Evolutionary conservation across 1,140 invertebrate genomes (phyloP).

Genomic region (Chymomyza costata): DNA sequence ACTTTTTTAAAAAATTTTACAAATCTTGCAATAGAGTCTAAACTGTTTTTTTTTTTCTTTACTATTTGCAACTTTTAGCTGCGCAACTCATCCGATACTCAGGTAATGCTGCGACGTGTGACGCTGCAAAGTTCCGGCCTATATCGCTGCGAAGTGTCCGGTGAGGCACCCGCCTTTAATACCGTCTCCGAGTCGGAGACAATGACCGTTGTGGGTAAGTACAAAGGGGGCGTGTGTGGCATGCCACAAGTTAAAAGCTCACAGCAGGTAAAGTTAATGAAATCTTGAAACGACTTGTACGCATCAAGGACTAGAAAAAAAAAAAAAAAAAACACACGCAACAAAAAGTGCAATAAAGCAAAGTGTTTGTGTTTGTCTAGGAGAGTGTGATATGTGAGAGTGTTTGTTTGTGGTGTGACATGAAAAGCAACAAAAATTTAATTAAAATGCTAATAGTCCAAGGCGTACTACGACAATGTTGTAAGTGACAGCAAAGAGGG

Average conservation of each 20-base stretch:
- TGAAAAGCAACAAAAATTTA: slow-evolving; percentile 59
- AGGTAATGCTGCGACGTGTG: slow-evolving; percentile 81
- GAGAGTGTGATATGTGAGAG: slow-evolving; percentile 2
- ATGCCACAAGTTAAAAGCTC: neutral
- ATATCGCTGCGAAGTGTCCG: slow-evolving; percentile 87
- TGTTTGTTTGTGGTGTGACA: slow-evolving; percentile 12
- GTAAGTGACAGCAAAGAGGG: slow-evolving; percentile 37
- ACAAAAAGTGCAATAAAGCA: slow-evolving; percentile 17
- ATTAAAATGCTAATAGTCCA: slow-evolving; percentile 69
- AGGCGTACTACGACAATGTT: slow-evolving; percentile 52
- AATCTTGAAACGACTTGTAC: neutral
- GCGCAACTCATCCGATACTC: slow-evolving; percentile 81
- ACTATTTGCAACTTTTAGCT: slow-evolving; percentile 76
- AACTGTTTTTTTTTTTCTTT: slow-evolving; percentile 10
- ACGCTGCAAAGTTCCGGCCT: slow-evolving; percentile 82
- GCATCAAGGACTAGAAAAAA: neutral
- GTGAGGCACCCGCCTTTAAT: slow-evolving; percentile 85
- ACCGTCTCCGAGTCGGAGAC: slow-evolving; percentile 84
- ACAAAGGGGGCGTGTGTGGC: slow-evolving; percentile 7
- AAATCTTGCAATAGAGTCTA: slow-evolving; percentile 14
- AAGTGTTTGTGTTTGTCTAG: too few species aligned
- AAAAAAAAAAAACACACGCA: too few species aligned
- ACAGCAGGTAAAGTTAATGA: neutral
- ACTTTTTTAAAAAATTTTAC: slow-evolving; percentile 29
- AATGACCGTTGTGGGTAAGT: slow-evolving; percentile 85